Conservation (phyloP, 2,797 vertebrate genomes). For the Urophycis tenuis region DNA sequence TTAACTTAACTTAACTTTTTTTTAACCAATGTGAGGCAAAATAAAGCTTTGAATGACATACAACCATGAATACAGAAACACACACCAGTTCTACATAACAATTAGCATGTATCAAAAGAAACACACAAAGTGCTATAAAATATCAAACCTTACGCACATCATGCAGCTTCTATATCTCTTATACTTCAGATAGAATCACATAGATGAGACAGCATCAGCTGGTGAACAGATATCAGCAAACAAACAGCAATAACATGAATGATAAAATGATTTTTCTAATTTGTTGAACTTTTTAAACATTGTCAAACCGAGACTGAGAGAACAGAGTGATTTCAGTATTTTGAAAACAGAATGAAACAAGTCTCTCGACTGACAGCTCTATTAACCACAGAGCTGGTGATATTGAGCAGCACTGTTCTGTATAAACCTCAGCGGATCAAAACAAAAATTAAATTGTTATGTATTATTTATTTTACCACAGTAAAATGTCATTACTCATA, state of each 20-base stretch:
- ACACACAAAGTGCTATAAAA: background rate
- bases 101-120: too few relatives aligned
- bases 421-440: background rate
- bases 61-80: too few relatives aligned
- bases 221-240: background rate
- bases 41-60: too few relatives aligned
- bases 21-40: too few relatives aligned
- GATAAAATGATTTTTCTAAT: background rate
- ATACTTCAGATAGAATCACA: background rate
- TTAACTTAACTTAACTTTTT: too few relatives aligned
- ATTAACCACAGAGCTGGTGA: conserved; percentile 19
- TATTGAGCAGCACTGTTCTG: background rate
- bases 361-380: conserved; percentile 6
- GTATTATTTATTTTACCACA: conserved; percentile 4
- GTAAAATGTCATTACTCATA: conserved; percentile 42
- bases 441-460: conserved; percentile 10
- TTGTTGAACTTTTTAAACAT: background rate
- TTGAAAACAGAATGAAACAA: conserved; percentile 22
- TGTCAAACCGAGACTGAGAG: background rate
- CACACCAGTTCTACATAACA: too few relatives aligned
- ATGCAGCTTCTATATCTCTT: background rate
- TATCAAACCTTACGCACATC: background rate
- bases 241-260: background rate
- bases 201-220: background rate
- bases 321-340: conserved; percentile 24